Conservation (phyloP, 1,140 invertebrate genomes). For the Doryteuthis pealeii region DNA sequence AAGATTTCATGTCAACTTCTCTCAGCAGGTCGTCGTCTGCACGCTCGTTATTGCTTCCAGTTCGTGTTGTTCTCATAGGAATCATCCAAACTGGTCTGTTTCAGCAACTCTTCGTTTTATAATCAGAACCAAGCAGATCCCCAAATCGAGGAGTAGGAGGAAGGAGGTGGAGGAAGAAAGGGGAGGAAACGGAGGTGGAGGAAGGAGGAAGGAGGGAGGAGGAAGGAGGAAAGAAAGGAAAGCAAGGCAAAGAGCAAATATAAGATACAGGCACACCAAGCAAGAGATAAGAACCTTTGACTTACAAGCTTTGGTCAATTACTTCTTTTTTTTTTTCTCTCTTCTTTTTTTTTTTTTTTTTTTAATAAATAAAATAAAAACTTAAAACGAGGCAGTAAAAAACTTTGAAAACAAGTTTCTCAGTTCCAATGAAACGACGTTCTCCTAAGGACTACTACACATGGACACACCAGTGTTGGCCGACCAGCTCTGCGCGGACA, state of each 20-base stretch:
- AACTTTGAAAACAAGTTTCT: too few species aligned
- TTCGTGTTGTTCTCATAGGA: slow-evolving; percentile 62
- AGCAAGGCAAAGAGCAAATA: slow-evolving; percentile 5
- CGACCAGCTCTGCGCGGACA: too few species aligned
- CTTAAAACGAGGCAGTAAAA: too few species aligned
- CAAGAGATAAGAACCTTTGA: not conserved
- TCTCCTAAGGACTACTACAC: too few species aligned
- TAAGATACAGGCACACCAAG: slow-evolving; percentile 9
- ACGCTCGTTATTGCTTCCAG: slow-evolving; percentile 25
- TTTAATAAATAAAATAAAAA: too few species aligned
- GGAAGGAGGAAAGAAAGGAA: not conserved
- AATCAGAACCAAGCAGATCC: slow-evolving; percentile 13
- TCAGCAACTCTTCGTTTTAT: slow-evolving; percentile 73
- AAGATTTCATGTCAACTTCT: slow-evolving; percentile 31
- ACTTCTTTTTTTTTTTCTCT: too few species aligned
- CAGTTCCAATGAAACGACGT: too few species aligned
- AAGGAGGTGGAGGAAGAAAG: slow-evolving; percentile 21
- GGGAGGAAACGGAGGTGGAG: slow-evolving; percentile 18
- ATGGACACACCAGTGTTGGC: too few species aligned
- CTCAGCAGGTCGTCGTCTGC: slow-evolving; percentile 42
- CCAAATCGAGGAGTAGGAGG: slow-evolving; percentile 19
- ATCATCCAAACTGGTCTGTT: slow-evolving; percentile 92
- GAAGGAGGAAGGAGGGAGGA: not conserved
- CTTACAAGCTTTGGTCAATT: not conserved
- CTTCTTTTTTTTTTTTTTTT: too few species aligned